Conservation (phyloP, 1,140 invertebrate genomes). For the Drosophila nigrodunni region DNA sequence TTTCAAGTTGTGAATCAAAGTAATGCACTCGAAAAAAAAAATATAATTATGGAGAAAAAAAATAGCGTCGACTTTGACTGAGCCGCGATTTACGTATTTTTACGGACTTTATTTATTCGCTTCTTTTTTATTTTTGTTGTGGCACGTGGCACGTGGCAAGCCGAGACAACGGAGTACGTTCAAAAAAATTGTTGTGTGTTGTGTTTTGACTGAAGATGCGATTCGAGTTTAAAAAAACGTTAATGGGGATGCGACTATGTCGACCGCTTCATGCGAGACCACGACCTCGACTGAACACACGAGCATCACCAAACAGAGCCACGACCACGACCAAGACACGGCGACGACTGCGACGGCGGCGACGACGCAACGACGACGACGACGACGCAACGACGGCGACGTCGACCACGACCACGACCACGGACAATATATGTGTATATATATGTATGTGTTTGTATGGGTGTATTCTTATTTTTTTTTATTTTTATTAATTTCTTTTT, state of each 20-base stretch:
- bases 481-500: too few relatives aligned
- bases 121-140: background rate
- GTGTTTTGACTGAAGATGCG: conserved; percentile 12
- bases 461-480: background rate
- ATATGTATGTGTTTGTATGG: background rate
- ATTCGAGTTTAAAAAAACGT: background rate
- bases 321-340: conserved; percentile 37
- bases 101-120: background rate
- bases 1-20: background rate
- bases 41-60: background rate
- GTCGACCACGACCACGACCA: conserved; percentile 5
- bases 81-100: background rate
- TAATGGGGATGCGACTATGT: conserved; percentile 41
- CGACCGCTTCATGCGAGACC: conserved; percentile 60
- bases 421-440: conserved; percentile 1
- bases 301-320: conserved; percentile 11
- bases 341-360: conserved; percentile 12
- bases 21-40: conserved; percentile 32
- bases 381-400: conserved; percentile 18
- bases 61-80: background rate
- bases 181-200: conserved; percentile 4
- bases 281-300: conserved; percentile 64
- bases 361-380: conserved; percentile 21
- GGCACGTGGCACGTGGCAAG: conserved; percentile 20
- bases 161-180: conserved; percentile 21